phyloP scores from a whole-genome alignment of 2,797 vertebrate species.

The Sebastes trivittatus region DNA sequence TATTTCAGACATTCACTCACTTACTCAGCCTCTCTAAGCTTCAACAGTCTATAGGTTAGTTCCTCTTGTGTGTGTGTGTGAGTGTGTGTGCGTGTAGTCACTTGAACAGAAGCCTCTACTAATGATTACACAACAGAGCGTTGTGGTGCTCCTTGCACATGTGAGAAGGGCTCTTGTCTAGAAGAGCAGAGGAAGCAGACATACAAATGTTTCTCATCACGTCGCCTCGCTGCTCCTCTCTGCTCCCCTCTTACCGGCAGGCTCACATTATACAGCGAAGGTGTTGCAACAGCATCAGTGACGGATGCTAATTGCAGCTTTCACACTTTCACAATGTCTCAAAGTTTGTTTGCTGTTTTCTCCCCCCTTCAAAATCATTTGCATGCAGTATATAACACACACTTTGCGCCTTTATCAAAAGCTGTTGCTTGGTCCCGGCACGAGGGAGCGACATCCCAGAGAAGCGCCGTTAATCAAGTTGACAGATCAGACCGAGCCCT shows the following conservation, averaged over 20 bases:
- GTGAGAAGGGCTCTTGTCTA: conserved; percentile 18
- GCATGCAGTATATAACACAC: conserved; percentile 56
- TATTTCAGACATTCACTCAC: not conserved
- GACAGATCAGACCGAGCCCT: conserved; percentile 31
- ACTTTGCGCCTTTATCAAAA: conserved; percentile 46
- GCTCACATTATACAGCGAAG: conserved; percentile 21
- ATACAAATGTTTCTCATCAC: conserved; percentile 44
- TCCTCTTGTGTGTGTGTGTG: not conserved
- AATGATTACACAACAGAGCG: conserved; percentile 29
- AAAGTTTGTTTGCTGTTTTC: conserved; percentile 26
- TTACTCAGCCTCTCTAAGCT: not conserved
- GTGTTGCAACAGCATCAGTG: conserved; percentile 40
- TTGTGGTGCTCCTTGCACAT: not conserved
- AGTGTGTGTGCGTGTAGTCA: not conserved
- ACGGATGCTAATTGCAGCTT: conserved; percentile 39
- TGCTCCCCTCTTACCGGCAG: conserved; percentile 2
- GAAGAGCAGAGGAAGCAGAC: conserved; percentile 36
- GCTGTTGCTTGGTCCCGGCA: conserved; percentile 55
- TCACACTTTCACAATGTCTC: conserved; percentile 32
- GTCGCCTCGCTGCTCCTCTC: conserved; percentile 16
- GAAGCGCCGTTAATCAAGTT: conserved; percentile 47
- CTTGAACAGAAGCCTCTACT: conserved; percentile 12
- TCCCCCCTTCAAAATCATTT: conserved; percentile 36
- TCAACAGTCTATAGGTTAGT: not conserved
- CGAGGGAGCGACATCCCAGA: conserved; percentile 28